phyloP scores from a whole-genome alignment of 2,113 vertebrate species.

The Microtus montanus region DNA sequence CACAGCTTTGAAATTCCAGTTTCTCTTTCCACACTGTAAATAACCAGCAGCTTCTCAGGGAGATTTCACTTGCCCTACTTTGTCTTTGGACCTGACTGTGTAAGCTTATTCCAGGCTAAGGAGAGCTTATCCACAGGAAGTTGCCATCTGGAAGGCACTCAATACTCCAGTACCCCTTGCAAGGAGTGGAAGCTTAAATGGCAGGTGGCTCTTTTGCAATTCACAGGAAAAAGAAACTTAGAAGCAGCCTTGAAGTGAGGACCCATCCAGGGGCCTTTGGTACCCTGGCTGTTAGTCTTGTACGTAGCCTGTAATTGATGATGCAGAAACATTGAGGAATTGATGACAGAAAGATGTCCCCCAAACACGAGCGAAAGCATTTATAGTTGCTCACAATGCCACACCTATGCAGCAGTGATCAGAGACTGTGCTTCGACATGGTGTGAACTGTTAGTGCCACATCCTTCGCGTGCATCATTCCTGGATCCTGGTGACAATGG shows the following conservation, averaged over 20 bases:
- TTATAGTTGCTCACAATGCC: not conserved
- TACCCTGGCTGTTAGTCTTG: not conserved
- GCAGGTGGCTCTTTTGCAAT: not conserved
- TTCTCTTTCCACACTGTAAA: not conserved
- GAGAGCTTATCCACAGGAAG: not conserved
- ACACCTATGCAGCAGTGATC: not conserved
- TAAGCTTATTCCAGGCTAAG: not conserved
- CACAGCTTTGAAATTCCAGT: not conserved
- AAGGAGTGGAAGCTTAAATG: not conserved
- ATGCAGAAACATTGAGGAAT: not conserved
- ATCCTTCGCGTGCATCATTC: not conserved
- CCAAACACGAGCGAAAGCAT: not conserved
- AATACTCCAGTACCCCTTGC: not conserved
- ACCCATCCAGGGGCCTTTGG: not conserved
- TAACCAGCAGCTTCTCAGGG: not conserved
- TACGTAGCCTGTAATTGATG: not conserved
- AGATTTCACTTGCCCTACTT: not conserved
- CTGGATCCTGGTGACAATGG: not conserved
- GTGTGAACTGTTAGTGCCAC: not conserved
- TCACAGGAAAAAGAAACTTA: conserved; percentile 15
- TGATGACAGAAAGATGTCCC: not conserved
- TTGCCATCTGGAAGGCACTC: not conserved
- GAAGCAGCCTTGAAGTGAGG: not conserved
- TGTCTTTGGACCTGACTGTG: not conserved
- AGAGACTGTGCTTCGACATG: not conserved